Percentiles rank a stretch among this genome's conserved stretches.
These are phyloP conservation scores for Hyposoter didymator DNA, from an alignment of 2,888 invertebrate genomes.

Conservation along the genomic window DNA sequence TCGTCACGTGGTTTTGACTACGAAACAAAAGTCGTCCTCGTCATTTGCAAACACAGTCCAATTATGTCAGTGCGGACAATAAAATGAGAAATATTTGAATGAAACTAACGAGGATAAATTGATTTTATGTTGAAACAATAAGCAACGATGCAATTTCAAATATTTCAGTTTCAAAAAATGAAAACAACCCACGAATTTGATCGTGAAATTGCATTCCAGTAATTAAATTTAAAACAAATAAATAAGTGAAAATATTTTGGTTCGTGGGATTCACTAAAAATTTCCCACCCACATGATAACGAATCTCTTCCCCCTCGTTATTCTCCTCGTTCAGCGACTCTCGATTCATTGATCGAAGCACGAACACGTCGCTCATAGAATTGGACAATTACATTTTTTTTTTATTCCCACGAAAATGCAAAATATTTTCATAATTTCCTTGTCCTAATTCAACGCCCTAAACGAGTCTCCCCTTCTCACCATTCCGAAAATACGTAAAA, in stretches of 20 bases:
- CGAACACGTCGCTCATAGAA: neutral
- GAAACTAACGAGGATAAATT: neutral
- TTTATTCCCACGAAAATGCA: neutral
- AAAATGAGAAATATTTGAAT: neutral
- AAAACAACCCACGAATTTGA: neutral
- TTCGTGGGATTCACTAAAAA: neutral
- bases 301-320: neutral
- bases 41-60: neutral
- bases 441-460: too few relatives aligned
- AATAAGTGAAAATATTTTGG: neutral
- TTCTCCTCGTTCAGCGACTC: neutral
- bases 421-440: neutral
- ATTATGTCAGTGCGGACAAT: neutral
- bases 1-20: neutral
- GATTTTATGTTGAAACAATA: neutral
- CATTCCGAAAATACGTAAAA: neutral
- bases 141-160: neutral
- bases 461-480: neutral
- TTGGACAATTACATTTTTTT: neutral
- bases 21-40: neutral
- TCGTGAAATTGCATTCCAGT: neutral
- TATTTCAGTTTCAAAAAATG: neutral
- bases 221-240: too few relatives aligned
- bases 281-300: neutral
- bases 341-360: neutral